Evolutionary conservation across 35 echinoderm and acorn worm genomes (phyloP).

Genomic region (Apostichopus parvimensis): DNA sequence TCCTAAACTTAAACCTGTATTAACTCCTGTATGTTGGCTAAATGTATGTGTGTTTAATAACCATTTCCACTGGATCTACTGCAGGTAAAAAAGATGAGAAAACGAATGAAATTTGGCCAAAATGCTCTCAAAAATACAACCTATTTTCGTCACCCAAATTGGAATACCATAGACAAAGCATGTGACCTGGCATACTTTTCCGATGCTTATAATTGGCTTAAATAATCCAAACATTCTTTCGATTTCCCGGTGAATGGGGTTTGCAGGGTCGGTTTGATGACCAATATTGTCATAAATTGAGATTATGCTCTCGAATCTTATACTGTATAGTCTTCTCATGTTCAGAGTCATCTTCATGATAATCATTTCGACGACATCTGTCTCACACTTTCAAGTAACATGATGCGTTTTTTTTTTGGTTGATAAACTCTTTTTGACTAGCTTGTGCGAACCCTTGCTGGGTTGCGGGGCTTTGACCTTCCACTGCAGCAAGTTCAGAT

Average conservation of each 20-base stretch:
- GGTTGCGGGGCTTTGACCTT: slow-evolving; percentile 21
- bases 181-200: slow-evolving; percentile 4
- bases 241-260: neutral
- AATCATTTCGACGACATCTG: neutral
- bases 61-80: too few relatives aligned
- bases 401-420: neutral
- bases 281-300: too few relatives aligned
- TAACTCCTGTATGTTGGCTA: too few relatives aligned
- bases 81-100: too few relatives aligned
- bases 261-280: too few relatives aligned
- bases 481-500: neutral
- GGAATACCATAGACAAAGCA: neutral
- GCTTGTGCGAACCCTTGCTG: neutral
- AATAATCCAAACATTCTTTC: slow-evolving; percentile 13
- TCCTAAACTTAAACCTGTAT: too few relatives aligned
- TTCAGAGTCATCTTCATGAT: neutral
- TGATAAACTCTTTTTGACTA: neutral
- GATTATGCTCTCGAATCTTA: too few relatives aligned
- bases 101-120: too few relatives aligned
- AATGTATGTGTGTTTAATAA: too few relatives aligned
- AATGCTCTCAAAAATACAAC: too few relatives aligned
- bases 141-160: too few relatives aligned
- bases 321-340: neutral
- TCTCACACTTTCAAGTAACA: neutral
- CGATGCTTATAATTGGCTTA: slow-evolving; percentile 8